Conservation (phyloP, 1,140 invertebrate species). For the Drosophila bipectinata region DNA sequence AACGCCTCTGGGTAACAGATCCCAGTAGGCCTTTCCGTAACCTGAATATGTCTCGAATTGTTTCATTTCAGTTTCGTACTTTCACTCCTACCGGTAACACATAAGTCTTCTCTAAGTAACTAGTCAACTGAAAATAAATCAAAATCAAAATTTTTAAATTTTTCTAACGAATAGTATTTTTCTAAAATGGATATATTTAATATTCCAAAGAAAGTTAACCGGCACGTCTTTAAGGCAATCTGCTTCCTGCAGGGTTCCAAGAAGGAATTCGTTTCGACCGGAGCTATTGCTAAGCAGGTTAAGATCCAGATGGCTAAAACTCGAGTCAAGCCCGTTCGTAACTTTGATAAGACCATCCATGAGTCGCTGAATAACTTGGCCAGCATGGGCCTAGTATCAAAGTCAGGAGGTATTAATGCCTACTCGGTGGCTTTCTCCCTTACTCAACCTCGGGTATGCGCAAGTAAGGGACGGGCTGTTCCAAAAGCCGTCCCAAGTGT, state of each 20-base stretch:
- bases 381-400: conserved; percentile 13
- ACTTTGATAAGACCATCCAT: conserved; percentile 24
- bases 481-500: not conserved
- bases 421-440: conserved; percentile 3
- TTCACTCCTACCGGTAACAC: not conserved
- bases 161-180: not conserved
- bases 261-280: not conserved
- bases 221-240: conserved; percentile 46
- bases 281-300: conserved; percentile 3
- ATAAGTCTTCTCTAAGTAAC: not conserved
- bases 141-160: not conserved
- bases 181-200: conserved; percentile 36
- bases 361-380: conserved; percentile 44
- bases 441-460: not conserved
- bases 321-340: not conserved
- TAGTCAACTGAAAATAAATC: not conserved
- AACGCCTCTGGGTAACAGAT: conserved; percentile 18
- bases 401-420: not conserved
- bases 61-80: not conserved
- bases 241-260: conserved; percentile 3
- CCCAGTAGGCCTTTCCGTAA: conserved; percentile 6
- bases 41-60: not conserved
- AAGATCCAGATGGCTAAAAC: conserved; percentile 16
- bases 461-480: not conserved
- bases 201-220: conserved; percentile 35